Evolutionary conservation across 2,113 vertebrate species (phyloP), one percentile per base, ranked within the genome.

Genomic region (Eonycteris spelaea): DNA sequence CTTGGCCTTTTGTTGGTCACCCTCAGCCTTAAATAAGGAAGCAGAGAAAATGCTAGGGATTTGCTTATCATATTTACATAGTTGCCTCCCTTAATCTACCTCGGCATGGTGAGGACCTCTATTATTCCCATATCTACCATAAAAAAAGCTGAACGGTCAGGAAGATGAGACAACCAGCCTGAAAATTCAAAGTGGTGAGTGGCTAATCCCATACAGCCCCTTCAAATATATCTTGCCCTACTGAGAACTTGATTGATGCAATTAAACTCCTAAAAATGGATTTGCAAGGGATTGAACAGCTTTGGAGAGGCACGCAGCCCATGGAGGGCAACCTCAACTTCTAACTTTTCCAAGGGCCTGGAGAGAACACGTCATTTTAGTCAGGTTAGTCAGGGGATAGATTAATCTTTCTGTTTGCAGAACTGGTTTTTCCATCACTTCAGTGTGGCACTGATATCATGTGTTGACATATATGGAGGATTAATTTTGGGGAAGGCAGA

Each of bases 211-310:
- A 82, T 8, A 71, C 19, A 80, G 53, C 40, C 21, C 86, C 67
- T 92, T 82, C n/a, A 80, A 67, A 80, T 85, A 71, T 24, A 71
- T 22, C 35, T 53, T 8, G 26, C 10, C 59, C 82, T 12, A n/a
- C 73, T 92, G 80, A 68, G 28, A 95, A 97, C 24, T 92, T 65
- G 43, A 78, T 14, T 55, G 43, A 79, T 90, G 70, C n/a, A 57
- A 87, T 77, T 70, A 48, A 95, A 74, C 57, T 33, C 71, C 61
- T 86, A 63, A 79, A 91, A 74, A 38, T 82, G n/a, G 55, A 90
- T 88, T 48, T 40, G 48, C 92, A 91, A 94, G 33, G 51, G 68
- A 73, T 1, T 21, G 33, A 91, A 51, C 33, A 0, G 8, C 24
- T 51, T 89, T 19, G 6, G 24, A 92, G 55, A 95, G 55, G 67